A percentile compares a stretch with the other conserved stretches of the same genome.
Evolutionary conservation across 2,888 invertebrate species (phyloP).

Genomic region (Strigamia transsilvanica): DNA sequence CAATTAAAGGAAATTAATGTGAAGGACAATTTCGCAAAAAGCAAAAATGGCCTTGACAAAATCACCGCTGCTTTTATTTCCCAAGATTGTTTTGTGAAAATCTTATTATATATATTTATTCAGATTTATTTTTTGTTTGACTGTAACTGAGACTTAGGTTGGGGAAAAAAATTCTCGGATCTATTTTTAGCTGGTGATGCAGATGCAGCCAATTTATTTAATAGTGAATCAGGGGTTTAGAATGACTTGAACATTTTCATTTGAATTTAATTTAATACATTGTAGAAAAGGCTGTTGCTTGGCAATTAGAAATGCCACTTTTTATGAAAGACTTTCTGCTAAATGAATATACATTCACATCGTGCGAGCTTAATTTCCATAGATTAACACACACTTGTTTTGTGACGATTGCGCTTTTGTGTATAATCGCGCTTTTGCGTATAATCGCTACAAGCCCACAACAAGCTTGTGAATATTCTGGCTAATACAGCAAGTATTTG

Average conservation of each 20-base stretch:
- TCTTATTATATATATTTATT: neutral
- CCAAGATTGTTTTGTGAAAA: neutral
- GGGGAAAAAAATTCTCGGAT: neutral
- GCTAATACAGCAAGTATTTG: too few species aligned
- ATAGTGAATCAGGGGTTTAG: neutral
- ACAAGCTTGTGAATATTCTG: too few species aligned
- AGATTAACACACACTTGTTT: too few species aligned
- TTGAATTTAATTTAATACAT: neutral
- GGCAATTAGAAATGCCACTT: neutral
- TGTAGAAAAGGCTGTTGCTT: neutral
- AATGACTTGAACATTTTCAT: neutral
- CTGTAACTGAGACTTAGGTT: neutral
- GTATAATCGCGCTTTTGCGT: too few species aligned
- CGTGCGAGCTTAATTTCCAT: too few species aligned
- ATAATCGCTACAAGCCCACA: too few species aligned
- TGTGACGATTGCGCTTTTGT: too few species aligned
- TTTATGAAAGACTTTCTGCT: neutral
- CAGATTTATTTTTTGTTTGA: neutral
- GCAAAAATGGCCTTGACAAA: neutral
- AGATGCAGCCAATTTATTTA: neutral
- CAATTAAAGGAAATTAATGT: constrained; percentile 21
- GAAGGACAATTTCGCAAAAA: neutral
- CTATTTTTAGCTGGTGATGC: constrained; percentile 17
- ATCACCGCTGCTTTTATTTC: neutral
- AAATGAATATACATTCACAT: neutral